phyloP scores from a whole-genome alignment of 2,113 vertebrate genomes.

The Thunnus thynnus region DNA sequence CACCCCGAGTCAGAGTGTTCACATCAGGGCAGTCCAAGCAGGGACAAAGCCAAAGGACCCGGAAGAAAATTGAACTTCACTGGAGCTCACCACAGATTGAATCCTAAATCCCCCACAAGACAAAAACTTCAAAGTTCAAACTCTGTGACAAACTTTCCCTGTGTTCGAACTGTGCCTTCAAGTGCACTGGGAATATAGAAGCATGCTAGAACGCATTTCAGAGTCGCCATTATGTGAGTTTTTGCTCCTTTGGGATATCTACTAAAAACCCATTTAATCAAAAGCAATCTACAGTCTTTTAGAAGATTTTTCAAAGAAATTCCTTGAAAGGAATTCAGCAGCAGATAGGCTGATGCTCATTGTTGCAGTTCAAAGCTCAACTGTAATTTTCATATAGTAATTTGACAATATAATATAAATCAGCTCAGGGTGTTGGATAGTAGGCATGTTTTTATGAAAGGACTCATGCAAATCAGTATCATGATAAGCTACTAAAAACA shows the following conservation, averaged over 20 bases:
- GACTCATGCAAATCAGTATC: conserved; percentile 31
- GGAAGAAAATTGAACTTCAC: conserved; percentile 51
- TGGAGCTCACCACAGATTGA: conserved; percentile 21
- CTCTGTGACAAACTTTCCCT: conserved; percentile 32
- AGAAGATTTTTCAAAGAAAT: conserved; percentile 64
- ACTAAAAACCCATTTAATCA: conserved; percentile 57
- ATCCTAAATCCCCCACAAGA: conserved; percentile 5
- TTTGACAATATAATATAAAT: conserved; percentile 45
- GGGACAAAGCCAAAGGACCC: conserved; percentile 44
- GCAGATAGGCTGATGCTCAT: conserved; percentile 48
- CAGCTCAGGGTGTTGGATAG: conserved; percentile 26
- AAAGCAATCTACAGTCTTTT: conserved; percentile 67
- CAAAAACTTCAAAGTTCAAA: conserved; percentile 15
- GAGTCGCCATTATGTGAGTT: background rate
- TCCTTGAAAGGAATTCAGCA: conserved; percentile 50
- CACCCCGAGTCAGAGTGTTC: conserved; percentile 4
- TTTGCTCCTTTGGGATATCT: conserved; percentile 37
- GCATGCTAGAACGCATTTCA: conserved; percentile 16
- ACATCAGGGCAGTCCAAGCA: conserved; percentile 33
- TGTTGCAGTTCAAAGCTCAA: conserved; percentile 62
- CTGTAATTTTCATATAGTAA: conserved; percentile 51
- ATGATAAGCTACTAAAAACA: conserved; percentile 56
- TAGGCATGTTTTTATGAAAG: conserved; percentile 29
- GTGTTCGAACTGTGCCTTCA: conserved; percentile 29
- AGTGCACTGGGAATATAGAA: conserved; percentile 20